Percentiles rank a stretch among this genome's conserved stretches.
Evolutionary conservation across 2,888 invertebrate species (phyloP).

Genomic region (Oithona nana): DNA sequence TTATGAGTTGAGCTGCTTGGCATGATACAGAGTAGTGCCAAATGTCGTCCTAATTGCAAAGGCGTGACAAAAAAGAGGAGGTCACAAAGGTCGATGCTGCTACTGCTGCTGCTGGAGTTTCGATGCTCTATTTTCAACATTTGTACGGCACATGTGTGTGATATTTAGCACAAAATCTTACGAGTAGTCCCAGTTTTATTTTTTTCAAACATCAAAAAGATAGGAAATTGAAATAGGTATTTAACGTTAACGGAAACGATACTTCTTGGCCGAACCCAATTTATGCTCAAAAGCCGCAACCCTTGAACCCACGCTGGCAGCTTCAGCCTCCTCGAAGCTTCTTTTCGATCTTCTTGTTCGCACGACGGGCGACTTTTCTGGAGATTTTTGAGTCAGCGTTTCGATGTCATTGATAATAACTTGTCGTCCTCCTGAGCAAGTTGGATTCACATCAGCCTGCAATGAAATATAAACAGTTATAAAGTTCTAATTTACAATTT

Average conservation of each 20-base stretch:
- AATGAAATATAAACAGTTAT: conserved; percentile 19
- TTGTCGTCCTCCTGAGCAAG: conserved; percentile 83
- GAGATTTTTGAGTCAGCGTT: conserved; percentile 20
- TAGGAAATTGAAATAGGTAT: not conserved
- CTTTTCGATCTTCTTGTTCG: not conserved
- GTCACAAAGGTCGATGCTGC: too few species aligned
- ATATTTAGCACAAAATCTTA: too few species aligned
- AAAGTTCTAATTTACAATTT: not conserved
- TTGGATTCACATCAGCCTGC: conserved; percentile 75
- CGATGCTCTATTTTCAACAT: too few species aligned
- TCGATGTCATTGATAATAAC: conserved; percentile 23
- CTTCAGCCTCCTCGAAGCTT: not conserved
- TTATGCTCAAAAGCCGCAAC: not conserved
- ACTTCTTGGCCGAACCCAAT: not conserved
- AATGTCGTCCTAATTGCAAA: too few species aligned
- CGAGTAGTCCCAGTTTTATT: too few species aligned
- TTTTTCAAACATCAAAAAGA: not conserved
- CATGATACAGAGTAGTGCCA: too few species aligned
- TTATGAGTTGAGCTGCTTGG: too few species aligned
- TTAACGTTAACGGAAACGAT: not conserved
- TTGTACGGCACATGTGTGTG: too few species aligned
- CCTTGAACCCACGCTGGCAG: not conserved
- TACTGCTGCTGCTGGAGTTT: too few species aligned
- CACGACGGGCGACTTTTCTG: not conserved
- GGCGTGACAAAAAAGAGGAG: too few species aligned